Base-by-base conservation (phyloP, 1,140 invertebrate genomes). In the Drosophila tani region DNA sequence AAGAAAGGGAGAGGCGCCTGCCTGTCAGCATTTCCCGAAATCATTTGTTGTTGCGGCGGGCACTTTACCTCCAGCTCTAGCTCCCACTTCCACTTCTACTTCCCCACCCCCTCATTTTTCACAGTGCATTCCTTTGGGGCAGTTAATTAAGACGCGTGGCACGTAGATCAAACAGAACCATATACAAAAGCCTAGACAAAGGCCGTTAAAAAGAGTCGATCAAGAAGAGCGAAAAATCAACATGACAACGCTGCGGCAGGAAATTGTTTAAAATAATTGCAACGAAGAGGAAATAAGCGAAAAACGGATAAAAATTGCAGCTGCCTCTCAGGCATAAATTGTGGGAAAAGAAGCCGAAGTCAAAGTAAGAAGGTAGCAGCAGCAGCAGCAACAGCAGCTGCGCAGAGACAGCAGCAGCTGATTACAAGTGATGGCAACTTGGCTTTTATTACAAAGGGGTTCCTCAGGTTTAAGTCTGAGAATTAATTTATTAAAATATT, bases 231-330 rank as follows among this genome's bases (percentile, higher is more conserved):
- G 32, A 32, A 70, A 38, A 66, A 55, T 75, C 41, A 75, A 66
- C 75, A 63, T 41, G 49, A 49, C 68, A 64, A 71, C 60, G 66
- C 58, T 49, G 35, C 15, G 51, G 82, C 82, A 85, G 82, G 82
- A 85, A 85, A 85, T 70, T 86, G 79, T 79, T 85, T 86, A 81
- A 85, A 85, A 86, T 85, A 85, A 85, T 86, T 86, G 82, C 82
- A 75, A 74, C 46, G 17, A 73, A 47, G 19, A 43, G 67, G 21
- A 29, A 73, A 66, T 59, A 43, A 40, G 35, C 50, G 43, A 27
- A 27, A 60, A 53, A 57, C 40, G 47, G 41, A 24, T 60, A 71
- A 49, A 68, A 81, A 62, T 9, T 67, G 81, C 81, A 83, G 81
- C 81, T 76, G 81, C 43, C 41, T 19, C 24, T 43, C 53, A n/a